Conservation (phyloP, 2,888 invertebrate genomes). For the Caradrina clavipalpis region DNA sequence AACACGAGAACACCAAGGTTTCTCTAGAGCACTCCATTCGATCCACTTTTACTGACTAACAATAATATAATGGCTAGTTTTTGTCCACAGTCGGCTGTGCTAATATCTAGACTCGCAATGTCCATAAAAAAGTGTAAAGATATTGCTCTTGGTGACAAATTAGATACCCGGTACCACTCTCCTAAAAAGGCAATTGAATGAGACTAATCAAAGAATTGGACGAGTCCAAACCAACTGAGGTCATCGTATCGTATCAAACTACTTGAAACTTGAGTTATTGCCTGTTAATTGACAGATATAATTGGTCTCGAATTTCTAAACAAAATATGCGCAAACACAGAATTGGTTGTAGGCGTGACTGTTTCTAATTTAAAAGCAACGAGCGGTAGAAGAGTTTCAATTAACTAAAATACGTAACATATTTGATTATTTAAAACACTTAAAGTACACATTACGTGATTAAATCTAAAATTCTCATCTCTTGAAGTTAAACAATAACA, state of each 20-base stretch:
- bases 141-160: slow-evolving; percentile 46
- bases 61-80: slow-evolving; percentile 70
- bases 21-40: slow-evolving; percentile 70
- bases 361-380: slow-evolving; percentile 43
- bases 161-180: slow-evolving; percentile 46
- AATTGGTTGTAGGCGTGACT: slow-evolving; percentile 50
- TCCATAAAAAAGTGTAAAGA: slow-evolving; percentile 54
- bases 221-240: slow-evolving; percentile 44
- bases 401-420: slow-evolving; percentile 31
- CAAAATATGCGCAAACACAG: slow-evolving; percentile 52
- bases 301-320: slow-evolving; percentile 61
- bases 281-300: slow-evolving; percentile 60
- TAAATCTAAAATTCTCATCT: slow-evolving; percentile 38
- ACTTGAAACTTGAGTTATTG: slow-evolving; percentile 52
- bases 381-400: slow-evolving; percentile 21
- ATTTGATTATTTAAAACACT: slow-evolving; percentile 21
- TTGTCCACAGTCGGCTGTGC: slow-evolving; percentile 63
- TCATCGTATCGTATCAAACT: slow-evolving; percentile 52
- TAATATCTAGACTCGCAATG: slow-evolving; percentile 65
- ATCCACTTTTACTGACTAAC: slow-evolving; percentile 73
- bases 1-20: slow-evolving; percentile 70
- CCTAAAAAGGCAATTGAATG: slow-evolving; percentile 43
- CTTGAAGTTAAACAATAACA: slow-evolving; percentile 44
- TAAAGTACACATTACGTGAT: slow-evolving; percentile 15
- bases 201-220: slow-evolving; percentile 45